Conservation (phyloP, 2,888 invertebrate species). For the Folsomia manolachei region DNA sequence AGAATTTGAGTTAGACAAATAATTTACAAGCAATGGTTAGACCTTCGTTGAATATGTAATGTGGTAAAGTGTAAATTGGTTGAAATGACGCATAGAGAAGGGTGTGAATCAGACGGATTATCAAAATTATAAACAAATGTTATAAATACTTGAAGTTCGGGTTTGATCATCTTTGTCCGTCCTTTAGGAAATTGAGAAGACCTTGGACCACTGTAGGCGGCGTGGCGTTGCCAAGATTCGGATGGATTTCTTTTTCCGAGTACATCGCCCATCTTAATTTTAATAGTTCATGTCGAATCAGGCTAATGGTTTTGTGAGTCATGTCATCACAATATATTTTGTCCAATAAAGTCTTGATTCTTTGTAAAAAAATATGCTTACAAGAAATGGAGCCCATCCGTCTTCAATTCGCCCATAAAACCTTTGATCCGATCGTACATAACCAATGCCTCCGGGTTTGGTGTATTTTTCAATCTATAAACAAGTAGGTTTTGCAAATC, state of each 20-base stretch:
- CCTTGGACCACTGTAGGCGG: constrained; percentile 6
- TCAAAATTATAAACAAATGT: neutral
- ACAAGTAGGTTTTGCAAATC: too few species aligned
- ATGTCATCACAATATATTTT: too few species aligned
- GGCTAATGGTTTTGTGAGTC: neutral
- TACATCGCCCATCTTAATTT: constrained; percentile 15
- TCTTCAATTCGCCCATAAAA: constrained; percentile 30
- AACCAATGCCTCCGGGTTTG: constrained; percentile 26
- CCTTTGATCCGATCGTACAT: constrained; percentile 14
- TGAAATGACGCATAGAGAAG: neutral
- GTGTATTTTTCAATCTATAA: constrained; percentile 5
- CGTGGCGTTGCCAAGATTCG: neutral
- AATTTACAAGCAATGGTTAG: too few species aligned
- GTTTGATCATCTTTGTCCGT: neutral
- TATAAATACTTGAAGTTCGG: neutral
- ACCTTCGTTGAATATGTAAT: too few species aligned
- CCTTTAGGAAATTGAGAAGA: neutral
- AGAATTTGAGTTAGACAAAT: neutral
- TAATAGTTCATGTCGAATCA: neutral
- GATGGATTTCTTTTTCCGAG: neutral
- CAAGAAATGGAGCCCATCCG: constrained; percentile 32
- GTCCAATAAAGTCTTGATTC: too few species aligned
- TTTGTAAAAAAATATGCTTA: constrained; percentile 7
- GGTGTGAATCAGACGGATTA: neutral
- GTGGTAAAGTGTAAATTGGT: neutral